Base-by-base conservation (phyloP, 2,888 invertebrate genomes). In the Drosophila percnosoma region DNA sequence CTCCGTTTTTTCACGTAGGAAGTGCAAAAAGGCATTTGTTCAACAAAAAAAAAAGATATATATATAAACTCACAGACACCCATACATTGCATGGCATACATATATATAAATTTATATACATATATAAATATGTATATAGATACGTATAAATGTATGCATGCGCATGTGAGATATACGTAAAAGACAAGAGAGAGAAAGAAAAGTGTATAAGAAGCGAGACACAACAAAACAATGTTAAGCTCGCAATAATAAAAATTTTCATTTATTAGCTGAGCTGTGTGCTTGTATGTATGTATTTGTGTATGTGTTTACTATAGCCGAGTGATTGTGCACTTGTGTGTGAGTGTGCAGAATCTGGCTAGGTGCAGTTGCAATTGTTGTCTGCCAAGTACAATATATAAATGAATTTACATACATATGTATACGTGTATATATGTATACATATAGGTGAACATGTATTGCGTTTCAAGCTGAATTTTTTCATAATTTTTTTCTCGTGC, bases 321-420 rank as follows among this genome's bases (percentile, higher is more conserved):
- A 63, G 52, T 76, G 64, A 53, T 38, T 64, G 59, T 61, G 66
- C 40, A 49, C 51, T 60, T 42, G 64, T 52, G 60, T 59, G 73
- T 69, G 38, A 8, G 57, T 69, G 52, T 78, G 76, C 76, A 78
- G 60, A 80, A 70, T 75, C 54, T 69, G 49, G 60, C 63, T 80
- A 55, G 59, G 29, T 51, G 62, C 72, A 77, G 62, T 75, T 75
- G 45, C 21, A 21, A 70, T 80, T 70, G 69, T 80, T 80, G 75
- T 63, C 64, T 80, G 77, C 77, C 77, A 78, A 78, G 59, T 68
- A 58, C 27, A 73, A 45, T 55, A 45, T 33, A 24, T 38, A 57
- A 66, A 21, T 63, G 36, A 31, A 54, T 51, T 51, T 40, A 36
- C 34, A 52, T 42, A 29, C 15, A 33, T 5, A 61, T 51, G n/a